Evolutionary conservation across 2,113 vertebrate genomes (phyloP).

Genomic region (Chinchilla lanigera): DNA sequence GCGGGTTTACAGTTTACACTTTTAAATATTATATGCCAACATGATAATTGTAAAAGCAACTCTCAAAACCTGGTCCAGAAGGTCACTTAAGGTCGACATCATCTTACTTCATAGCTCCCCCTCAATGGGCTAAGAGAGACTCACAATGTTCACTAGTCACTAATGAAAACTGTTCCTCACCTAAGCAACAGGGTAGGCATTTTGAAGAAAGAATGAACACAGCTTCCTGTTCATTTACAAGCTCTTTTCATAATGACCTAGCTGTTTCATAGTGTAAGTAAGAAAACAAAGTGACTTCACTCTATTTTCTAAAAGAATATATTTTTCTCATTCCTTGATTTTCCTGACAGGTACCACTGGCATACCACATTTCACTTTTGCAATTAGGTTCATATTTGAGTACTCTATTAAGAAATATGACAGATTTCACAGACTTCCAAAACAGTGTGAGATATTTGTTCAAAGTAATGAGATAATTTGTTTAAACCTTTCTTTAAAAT

Average conservation of each 20-base stretch:
- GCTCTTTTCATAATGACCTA: neutral
- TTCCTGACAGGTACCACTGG: neutral
- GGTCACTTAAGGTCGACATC: neutral
- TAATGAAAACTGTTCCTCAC: neutral
- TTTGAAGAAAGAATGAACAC: neutral
- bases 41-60: neutral
- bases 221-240: neutral
- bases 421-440: neutral
- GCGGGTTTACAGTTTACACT: neutral
- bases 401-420: neutral
- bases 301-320: neutral
- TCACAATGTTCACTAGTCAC: neutral
- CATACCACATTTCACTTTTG: neutral
- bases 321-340: neutral
- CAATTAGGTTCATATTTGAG: slow-evolving; percentile 11
- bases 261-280: neutral
- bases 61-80: neutral
- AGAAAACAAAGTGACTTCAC: neutral
- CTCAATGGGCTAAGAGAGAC: neutral
- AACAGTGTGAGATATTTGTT: neutral
- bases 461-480: too few species aligned
- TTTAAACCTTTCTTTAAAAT: neutral
- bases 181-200: neutral
- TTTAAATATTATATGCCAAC: neutral
- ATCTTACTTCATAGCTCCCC: neutral